Evolutionary conservation across 2,797 vertebrate genomes (phyloP).

Genomic region (Carapus acus): DNA sequence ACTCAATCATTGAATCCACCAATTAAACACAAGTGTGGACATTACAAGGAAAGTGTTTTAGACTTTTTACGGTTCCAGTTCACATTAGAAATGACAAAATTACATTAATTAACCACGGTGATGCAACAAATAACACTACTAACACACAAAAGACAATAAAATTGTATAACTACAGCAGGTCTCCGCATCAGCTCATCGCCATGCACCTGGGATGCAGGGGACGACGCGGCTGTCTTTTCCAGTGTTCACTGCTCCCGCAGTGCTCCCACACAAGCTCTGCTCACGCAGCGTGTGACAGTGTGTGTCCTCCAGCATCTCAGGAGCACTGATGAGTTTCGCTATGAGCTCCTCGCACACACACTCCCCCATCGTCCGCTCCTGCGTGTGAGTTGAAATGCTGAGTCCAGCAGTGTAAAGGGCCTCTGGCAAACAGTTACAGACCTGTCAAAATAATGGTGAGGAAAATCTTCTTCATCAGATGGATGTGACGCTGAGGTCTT

Average conservation of each 20-base stretch:
- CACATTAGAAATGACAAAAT: slow-evolving; percentile 24
- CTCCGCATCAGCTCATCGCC: slow-evolving; percentile 14
- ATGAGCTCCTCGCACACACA: slow-evolving; percentile 7
- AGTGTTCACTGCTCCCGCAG: slow-evolving; percentile 49
- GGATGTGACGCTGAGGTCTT: slow-evolving; percentile 84
- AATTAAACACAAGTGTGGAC: slow-evolving; percentile 1
- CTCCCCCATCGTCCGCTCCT: slow-evolving; percentile 4
- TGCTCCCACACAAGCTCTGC: slow-evolving; percentile 27
- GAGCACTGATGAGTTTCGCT: slow-evolving; percentile 24
- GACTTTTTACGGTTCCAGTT: slow-evolving; percentile 4
- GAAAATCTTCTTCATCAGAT: slow-evolving; percentile 55
- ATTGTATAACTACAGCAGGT: slow-evolving; percentile 30
- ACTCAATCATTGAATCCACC: background rate
- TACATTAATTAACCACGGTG: slow-evolving; percentile 6
- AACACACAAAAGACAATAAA: slow-evolving; percentile 27
- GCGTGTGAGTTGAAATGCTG: slow-evolving; percentile 6
- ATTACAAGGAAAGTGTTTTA: slow-evolving; percentile 1
- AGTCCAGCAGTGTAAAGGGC: background rate
- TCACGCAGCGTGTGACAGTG: slow-evolving; percentile 32
- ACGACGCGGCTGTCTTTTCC: slow-evolving; percentile 6
- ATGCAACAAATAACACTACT: slow-evolving; percentile 21
- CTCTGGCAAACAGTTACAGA: slow-evolving; percentile 3
- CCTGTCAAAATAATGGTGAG: too few species aligned
- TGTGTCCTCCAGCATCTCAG: slow-evolving; percentile 58
- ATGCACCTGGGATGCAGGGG: slow-evolving; percentile 7